Base-by-base conservation (phyloP, 2,113 vertebrate species). In the Scatophagus argus region DNA sequence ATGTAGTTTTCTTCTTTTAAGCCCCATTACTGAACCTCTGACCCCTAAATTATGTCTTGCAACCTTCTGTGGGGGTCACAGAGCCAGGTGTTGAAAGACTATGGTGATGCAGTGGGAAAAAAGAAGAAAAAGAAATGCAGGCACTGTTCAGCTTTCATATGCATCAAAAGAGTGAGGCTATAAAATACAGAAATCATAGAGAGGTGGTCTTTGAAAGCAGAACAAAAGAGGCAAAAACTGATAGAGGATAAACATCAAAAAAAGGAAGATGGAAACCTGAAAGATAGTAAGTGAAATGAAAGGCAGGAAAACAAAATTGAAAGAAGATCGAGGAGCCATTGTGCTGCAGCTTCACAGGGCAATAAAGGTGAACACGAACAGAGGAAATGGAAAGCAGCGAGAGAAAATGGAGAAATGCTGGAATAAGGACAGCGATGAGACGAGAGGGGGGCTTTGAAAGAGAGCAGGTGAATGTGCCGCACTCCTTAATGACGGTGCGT, bases 291-390 rank as follows among this genome's bases (percentile, higher is more conserved):
- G 32, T 14, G 47, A 29, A 69, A 83, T 68, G 60, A 87, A 79
- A 83, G 59, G 54, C 32, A 14, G 56, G 31, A 47, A 64, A 70
- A 74, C 41, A n/a, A 17, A 44, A 77, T 12, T 60, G 73, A 83
- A 83, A 79, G 62, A 36, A 52, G 59, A 34, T 32, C 3, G 64
- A 56, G 59, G 56, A 60, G 36, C 43, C 52, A 83, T 85, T 87
- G 80, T 83, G 2, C 34, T 31, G 14, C 25, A 54, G 58, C 74
- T 62, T 70, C 63, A 86, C 68, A 80, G 64, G 38, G 44, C 43
- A 64, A 60, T 32, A 39, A 63, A 68, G 61, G 51, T 75, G 79
- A 81, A 74, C 23, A 34, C 3, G 67, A 77, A 71, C 25, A 83
- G 73, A 84, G 61, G 4, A 58, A 78, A 77, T 58, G 74, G 65